Conservation (phyloP, 2,797 vertebrate species). For the Sternotherus odoratus region DNA sequence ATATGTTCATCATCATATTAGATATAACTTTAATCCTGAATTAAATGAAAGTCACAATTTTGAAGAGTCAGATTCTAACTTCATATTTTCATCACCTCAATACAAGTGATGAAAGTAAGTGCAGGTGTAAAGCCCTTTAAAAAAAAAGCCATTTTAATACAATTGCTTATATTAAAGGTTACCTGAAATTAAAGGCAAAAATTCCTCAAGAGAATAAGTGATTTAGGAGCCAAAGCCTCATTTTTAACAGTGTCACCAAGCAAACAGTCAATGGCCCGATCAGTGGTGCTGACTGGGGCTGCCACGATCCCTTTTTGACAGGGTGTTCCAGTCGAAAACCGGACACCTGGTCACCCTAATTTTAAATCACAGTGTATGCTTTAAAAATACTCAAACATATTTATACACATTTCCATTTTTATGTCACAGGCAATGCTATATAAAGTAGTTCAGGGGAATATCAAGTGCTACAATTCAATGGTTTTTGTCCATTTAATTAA, state of each 20-base stretch:
- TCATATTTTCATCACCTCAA: not conserved
- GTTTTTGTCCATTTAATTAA: not conserved
- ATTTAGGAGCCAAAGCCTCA: not conserved
- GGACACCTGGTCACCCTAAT: not conserved
- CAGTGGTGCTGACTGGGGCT: too few relatives aligned
- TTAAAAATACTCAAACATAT: conserved; percentile 1
- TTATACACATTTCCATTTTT: not conserved
- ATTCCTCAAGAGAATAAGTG: not conserved
- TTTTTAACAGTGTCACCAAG: not conserved
- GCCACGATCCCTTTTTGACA: too few relatives aligned
- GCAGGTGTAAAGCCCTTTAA: not conserved
- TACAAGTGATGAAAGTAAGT: not conserved
- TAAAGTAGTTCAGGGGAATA: not conserved
- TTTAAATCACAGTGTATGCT: conserved; percentile 29
- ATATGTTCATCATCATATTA: not conserved
- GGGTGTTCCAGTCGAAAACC: too few relatives aligned
- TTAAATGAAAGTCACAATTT: not conserved
- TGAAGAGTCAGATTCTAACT: not conserved
- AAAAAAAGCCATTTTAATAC: not conserved
- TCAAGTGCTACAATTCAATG: not conserved
- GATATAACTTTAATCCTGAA: not conserved
- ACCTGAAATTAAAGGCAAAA: not conserved
- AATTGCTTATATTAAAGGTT: not conserved
- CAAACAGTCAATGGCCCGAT: too few relatives aligned
- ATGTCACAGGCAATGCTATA: accelerated